Base-by-base conservation (phyloP, 1,140 invertebrate species). In the Megathymus violae region DNA sequence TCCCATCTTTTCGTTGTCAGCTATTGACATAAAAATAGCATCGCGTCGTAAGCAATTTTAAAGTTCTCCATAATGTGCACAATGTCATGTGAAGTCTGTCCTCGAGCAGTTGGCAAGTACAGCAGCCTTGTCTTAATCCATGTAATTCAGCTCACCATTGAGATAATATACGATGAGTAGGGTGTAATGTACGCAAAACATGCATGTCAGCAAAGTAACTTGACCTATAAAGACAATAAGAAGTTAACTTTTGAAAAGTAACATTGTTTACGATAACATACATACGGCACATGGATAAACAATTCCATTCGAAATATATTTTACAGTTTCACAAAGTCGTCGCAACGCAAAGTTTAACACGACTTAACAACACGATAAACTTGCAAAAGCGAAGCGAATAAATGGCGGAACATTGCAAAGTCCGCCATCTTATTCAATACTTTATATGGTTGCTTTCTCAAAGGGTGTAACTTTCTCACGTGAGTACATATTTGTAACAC, bases 361-460 rank as follows among this genome's bases (percentile, higher is more conserved):
- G 13, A 54, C 44, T 60, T 69, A 44, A 62, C 59, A 52, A 59
- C 43, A 61, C 44, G 47, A 54, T 60, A 56, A 61, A 67, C 31
- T 56, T 48, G 56, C 16, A 60, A 48, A 60, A 60, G 56, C 56
- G 58, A 36, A 64, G 41, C 46, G 25, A 60, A 48, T 60, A 48
- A 60, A 48, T 48, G 54, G 63, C 54, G 52, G 62, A 51, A 58
- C 44, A 67, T 34, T 70, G 64, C 64, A 54, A 62, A 43, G 51
- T 67, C 58, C 44, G 62, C 61, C 56, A 65, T 67, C 69, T 75
- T 66, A 71, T 69, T 71, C 64, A 67, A 68, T 68, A 47, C 31
- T 31, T 40, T 48, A 31, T 48, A 66, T 71, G 59, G 60, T 64
- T 64, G 36, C 67, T 66, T 67, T 70, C 38, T 50, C 38, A 19